Percentiles rank a stretch among this genome's conserved stretches.
Evolutionary conservation across 2,797 vertebrate species (phyloP).

Genomic region (Arctocebus calabarensis): DNA sequence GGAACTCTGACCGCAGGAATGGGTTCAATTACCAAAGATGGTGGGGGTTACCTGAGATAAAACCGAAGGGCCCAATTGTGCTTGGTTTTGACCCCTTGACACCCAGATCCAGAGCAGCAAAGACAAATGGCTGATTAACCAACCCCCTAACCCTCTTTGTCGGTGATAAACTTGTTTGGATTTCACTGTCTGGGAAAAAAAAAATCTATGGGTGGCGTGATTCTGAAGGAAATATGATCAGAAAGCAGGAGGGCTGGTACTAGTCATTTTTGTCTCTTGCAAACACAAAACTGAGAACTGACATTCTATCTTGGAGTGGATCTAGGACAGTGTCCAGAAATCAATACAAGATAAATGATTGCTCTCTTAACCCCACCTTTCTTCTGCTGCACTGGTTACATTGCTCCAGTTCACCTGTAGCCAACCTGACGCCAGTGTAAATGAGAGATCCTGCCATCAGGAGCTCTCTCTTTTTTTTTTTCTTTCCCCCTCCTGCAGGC

Average conservation of each 20-base stretch:
- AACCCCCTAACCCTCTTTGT: constrained; percentile 84
- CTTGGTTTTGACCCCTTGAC: constrained; percentile 87
- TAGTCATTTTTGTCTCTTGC: constrained; percentile 84
- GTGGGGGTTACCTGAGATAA: constrained; percentile 89
- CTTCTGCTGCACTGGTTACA: constrained; percentile 81
- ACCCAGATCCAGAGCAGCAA: constrained; percentile 81
- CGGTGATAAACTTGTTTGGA: constrained; percentile 88
- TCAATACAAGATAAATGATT: constrained; percentile 91
- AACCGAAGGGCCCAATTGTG: constrained; percentile 88
- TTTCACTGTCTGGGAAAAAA: constrained; percentile 82
- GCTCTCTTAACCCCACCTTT: constrained; percentile 88
- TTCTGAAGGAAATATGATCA: constrained; percentile 88
- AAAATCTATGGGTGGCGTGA: constrained; percentile 83
- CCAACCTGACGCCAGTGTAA: constrained; percentile 90
- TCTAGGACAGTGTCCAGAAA: constrained; percentile 90
- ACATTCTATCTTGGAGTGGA: constrained; percentile 88
- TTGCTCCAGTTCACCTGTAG: constrained; percentile 88
- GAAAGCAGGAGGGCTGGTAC: constrained; percentile 81
- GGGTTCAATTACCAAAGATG: constrained; percentile 89
- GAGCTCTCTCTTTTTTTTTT: constrained; percentile 69
- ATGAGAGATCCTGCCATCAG: constrained; percentile 86
- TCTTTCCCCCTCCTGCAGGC: not conserved
- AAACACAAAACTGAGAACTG: constrained; percentile 85
- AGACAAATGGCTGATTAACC: constrained; percentile 88
- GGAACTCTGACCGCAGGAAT: constrained; percentile 88